Conservation (phyloP, 2,113 vertebrate genomes). For the Cyrtonyx montezumae region DNA sequence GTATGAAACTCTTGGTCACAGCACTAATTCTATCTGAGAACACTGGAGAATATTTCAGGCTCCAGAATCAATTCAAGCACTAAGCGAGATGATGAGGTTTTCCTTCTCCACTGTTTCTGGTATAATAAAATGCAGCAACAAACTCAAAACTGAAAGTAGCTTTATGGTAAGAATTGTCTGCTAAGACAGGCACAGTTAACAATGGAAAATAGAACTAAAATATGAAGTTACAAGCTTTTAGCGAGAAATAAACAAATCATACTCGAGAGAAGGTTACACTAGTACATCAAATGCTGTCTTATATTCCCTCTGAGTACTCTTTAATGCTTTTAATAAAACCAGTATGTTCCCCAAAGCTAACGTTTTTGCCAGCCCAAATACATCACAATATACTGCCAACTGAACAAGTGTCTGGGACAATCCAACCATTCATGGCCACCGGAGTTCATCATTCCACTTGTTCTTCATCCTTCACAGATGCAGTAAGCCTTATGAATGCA, state of each 20-base stretch:
- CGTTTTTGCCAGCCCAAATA: constrained; percentile 46
- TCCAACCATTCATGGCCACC: constrained; percentile 26
- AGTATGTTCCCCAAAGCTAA: constrained; percentile 5
- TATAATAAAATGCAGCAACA: background rate
- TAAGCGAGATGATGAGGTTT: background rate
- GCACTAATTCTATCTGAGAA: background rate
- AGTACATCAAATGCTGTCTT: background rate
- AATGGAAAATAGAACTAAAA: background rate
- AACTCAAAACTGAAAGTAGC: background rate
- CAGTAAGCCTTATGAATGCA: constrained; percentile 61
- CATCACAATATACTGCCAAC: constrained; percentile 36
- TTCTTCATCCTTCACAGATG: constrained; percentile 67
- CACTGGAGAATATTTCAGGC: background rate
- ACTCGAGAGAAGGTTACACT: background rate
- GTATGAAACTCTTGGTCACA: background rate
- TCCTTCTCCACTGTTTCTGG: background rate
- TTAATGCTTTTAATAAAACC: background rate
- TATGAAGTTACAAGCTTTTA: background rate
- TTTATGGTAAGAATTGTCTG: background rate
- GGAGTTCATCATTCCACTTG: constrained; percentile 67
- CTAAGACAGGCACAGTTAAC: background rate
- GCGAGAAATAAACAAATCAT: background rate
- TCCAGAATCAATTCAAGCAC: background rate
- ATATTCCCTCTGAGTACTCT: background rate
- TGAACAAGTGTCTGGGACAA: background rate